Percentiles rank a stretch among this genome's conserved stretches.
phyloP scores from a whole-genome alignment of 2,888 invertebrate species.

The Eugnorisma glareosa region DNA sequence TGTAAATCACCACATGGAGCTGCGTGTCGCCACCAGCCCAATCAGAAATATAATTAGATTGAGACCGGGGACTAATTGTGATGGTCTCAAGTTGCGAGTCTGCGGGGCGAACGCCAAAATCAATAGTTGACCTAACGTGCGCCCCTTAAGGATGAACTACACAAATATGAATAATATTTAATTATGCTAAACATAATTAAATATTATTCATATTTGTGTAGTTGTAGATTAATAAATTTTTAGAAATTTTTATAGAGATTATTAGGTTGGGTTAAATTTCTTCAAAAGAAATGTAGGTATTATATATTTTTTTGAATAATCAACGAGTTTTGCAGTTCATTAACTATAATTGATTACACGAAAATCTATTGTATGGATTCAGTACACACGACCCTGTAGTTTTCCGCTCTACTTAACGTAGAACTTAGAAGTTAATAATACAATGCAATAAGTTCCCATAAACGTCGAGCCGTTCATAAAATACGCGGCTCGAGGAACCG shows the following conservation, averaged over 20 bases:
- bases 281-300: neutral
- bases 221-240: neutral
- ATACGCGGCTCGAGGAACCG: conserved; percentile 78
- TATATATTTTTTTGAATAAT: conserved; percentile 20
- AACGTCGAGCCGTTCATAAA: conserved; percentile 80
- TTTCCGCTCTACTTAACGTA: conserved; percentile 68
- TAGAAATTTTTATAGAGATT: neutral
- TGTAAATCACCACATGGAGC: conserved; percentile 69
- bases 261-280: neutral
- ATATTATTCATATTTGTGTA: too few relatives aligned
- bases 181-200: too few relatives aligned
- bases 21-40: conserved; percentile 78
- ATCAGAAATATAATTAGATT: conserved; percentile 90
- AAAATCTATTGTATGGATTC: conserved; percentile 62
- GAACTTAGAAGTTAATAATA: conserved; percentile 70
- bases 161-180: conserved; percentile 75
- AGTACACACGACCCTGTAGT: conserved; percentile 58
- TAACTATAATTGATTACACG: conserved; percentile 56
- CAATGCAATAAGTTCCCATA: conserved; percentile 81
- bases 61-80: conserved; percentile 87
- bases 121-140: conserved; percentile 84
- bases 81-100: conserved; percentile 87
- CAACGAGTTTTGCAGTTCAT: conserved; percentile 50
- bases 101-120: conserved; percentile 80
- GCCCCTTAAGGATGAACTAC: conserved; percentile 74